These are phyloP conservation scores for Pammene fasciana DNA, from an alignment of 2,888 invertebrate species.

Conservation along the genomic window DNA sequence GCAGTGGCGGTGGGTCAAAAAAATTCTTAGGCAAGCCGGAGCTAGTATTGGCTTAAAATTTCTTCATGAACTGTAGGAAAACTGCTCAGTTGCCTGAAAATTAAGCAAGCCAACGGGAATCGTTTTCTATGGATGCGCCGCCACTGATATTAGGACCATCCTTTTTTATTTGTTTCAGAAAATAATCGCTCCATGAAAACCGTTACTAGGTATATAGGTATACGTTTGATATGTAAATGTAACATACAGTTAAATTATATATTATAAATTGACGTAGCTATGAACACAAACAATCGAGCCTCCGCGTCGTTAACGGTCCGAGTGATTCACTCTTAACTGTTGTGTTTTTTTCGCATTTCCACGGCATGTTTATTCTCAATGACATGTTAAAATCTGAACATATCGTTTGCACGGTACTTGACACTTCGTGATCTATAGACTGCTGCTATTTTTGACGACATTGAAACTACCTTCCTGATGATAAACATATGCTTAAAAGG, in stretches of 20 bases:
- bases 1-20: too few relatives aligned
- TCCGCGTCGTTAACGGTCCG: constrained; percentile 69
- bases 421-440: constrained; percentile 19
- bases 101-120: too few relatives aligned
- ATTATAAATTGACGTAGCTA: constrained; percentile 33
- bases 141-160: background rate
- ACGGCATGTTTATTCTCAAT: constrained; percentile 68
- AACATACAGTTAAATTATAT: constrained; percentile 16
- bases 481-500: background rate
- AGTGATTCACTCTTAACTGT: constrained; percentile 79
- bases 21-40: too few relatives aligned
- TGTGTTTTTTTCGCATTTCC: constrained; percentile 65
- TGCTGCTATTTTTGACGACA: constrained; percentile 32
- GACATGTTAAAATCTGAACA: constrained; percentile 63
- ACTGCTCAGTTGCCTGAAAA: too few relatives aligned
- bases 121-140: too few relatives aligned
- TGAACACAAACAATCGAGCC: constrained; percentile 48
- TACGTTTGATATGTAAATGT: background rate
- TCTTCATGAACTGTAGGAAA: too few relatives aligned
- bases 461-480: constrained; percentile 29
- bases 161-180: background rate
- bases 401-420: constrained; percentile 46
- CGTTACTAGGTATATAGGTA: background rate
- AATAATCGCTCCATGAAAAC: background rate
- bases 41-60: too few relatives aligned